phyloP scores from a whole-genome alignment of 2,888 invertebrate species.

The Cryptocephalus primarius region DNA sequence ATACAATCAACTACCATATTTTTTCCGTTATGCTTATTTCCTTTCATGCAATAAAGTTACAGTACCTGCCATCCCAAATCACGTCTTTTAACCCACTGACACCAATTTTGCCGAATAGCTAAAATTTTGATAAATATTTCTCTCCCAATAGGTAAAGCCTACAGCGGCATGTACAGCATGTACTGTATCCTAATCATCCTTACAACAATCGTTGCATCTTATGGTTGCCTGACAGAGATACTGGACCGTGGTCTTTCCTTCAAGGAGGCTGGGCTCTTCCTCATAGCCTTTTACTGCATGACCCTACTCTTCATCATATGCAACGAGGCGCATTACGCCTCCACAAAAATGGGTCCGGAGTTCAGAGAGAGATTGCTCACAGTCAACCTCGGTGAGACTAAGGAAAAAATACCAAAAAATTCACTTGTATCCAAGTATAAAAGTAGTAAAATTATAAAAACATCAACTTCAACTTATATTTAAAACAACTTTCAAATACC shows the following conservation, averaged over 20 bases:
- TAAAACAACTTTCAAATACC: too few relatives aligned
- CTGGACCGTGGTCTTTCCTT: constrained; percentile 60
- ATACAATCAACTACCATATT: too few relatives aligned
- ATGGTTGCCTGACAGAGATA: constrained; percentile 60
- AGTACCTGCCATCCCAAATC: too few relatives aligned
- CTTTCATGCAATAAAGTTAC: too few relatives aligned
- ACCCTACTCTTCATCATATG: constrained; percentile 59
- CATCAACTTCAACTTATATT: too few relatives aligned
- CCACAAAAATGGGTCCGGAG: constrained; percentile 41
- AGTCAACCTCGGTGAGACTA: constrained; percentile 45
- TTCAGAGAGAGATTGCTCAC: constrained; percentile 52
- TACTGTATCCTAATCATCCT: constrained; percentile 63
- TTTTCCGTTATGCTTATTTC: too few relatives aligned
- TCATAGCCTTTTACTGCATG: constrained; percentile 62
- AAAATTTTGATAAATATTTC: neutral
- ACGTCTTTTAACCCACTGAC: too few relatives aligned
- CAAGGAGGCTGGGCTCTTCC: constrained; percentile 59
- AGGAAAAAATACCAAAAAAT: too few relatives aligned
- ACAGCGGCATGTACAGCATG: constrained; percentile 68
- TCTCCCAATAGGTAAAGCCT: constrained; percentile 54
- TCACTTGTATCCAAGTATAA: too few relatives aligned
- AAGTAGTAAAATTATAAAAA: too few relatives aligned
- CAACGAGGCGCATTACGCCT: constrained; percentile 54
- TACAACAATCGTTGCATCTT: constrained; percentile 61
- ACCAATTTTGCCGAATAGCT: too few relatives aligned